Conservation (phyloP, 2,797 vertebrate species). For the Helostoma temminkii region DNA sequence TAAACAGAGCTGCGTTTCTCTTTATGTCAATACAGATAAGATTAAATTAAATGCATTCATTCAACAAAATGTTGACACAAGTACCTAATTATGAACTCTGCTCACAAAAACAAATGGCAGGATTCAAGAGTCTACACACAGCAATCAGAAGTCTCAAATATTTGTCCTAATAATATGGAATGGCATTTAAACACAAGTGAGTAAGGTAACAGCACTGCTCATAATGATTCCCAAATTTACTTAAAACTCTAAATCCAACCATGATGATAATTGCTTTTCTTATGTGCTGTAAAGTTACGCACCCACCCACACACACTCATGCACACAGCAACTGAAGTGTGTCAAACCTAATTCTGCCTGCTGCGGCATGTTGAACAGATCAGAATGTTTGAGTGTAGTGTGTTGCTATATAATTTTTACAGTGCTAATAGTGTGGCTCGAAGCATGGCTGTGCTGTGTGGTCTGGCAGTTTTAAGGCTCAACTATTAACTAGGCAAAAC, state of each 20-base stretch:
- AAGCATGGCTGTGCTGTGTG: too few relatives aligned
- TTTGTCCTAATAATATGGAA: slow-evolving; percentile 24
- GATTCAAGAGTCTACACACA: slow-evolving; percentile 10
- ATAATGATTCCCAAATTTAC: slow-evolving; percentile 1
- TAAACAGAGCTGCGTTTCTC: slow-evolving; percentile 4
- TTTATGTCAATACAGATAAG: slow-evolving; percentile 26
- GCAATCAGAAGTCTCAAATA: slow-evolving; percentile 38
- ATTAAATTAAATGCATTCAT: slow-evolving; percentile 58
- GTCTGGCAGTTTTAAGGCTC: too few relatives aligned
- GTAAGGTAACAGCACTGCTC: neutral
- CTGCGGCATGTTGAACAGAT: too few relatives aligned
- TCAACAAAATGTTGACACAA: slow-evolving; percentile 50
- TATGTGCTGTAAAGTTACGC: neutral
- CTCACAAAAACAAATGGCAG: slow-evolving; percentile 35
- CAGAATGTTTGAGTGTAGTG: too few relatives aligned
- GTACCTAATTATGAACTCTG: slow-evolving; percentile 45
- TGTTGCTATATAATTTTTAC: too few relatives aligned
- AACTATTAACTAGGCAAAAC: too few relatives aligned
- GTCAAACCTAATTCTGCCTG: neutral
- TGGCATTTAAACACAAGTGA: slow-evolving; percentile 13
- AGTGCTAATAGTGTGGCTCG: too few relatives aligned
- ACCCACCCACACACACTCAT: slow-evolving; percentile 6
- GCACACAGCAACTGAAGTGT: neutral
- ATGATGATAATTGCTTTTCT: neutral
- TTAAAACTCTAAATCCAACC: neutral